Conservation (phyloP, 1,140 invertebrate species). For the Drosophila kikkawai region DNA sequence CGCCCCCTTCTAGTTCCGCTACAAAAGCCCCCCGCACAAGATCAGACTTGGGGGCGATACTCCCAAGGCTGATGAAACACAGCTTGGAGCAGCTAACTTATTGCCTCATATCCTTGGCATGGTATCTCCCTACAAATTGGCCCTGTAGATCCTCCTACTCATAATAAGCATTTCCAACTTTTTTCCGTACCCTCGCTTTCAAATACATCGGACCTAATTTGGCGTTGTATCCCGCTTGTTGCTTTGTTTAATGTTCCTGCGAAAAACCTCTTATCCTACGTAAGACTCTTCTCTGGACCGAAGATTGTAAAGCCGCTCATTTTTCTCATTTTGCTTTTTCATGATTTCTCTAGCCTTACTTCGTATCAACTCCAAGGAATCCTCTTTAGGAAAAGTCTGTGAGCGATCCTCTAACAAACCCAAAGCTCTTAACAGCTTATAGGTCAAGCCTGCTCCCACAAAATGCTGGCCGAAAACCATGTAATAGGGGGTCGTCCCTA, state of each 20-base stretch:
- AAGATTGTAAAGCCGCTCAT: background rate
- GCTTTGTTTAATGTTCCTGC: background rate
- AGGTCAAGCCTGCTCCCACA: too few species aligned
- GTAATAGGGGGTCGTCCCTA: too few species aligned
- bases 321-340: background rate
- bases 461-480: too few species aligned
- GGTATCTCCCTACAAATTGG: background rate
- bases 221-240: background rate
- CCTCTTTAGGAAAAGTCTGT: background rate
- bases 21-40: too few species aligned
- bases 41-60: background rate
- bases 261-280: background rate
- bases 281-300: background rate
- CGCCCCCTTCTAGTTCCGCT: too few species aligned
- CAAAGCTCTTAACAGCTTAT: background rate
- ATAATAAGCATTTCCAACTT: background rate
- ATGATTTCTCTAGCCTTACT: background rate
- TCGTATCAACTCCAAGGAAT: background rate
- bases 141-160: background rate
- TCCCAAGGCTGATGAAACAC: constrained; percentile 1
- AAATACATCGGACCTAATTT: background rate
- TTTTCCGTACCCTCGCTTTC: background rate
- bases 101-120: background rate
- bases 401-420: background rate
- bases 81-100: background rate